Percentiles rank a stretch among this genome's conserved stretches.
phyloP scores from a whole-genome alignment of 2,113 vertebrate genomes.

The Meleagris gallopavo region DNA sequence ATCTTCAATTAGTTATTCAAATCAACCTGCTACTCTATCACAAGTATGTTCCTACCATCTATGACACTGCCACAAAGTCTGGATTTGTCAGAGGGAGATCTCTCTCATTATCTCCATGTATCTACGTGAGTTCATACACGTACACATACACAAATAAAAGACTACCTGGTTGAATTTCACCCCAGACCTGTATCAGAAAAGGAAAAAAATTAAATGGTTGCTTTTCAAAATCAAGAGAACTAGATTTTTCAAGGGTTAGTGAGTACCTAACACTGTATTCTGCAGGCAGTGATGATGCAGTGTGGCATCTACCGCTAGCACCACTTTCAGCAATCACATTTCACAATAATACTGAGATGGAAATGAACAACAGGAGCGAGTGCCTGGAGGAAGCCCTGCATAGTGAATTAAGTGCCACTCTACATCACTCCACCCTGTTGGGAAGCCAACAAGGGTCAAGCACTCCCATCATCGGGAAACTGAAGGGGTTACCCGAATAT shows the following conservation, averaged over 20 bases:
- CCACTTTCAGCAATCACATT: not conserved
- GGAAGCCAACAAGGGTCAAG: constrained; percentile 6
- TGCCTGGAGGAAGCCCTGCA: not conserved
- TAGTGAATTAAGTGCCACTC: constrained; percentile 16
- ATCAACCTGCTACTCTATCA: not conserved
- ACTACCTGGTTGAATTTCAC: not conserved
- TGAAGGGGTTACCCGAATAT: not conserved
- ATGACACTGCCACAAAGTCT: not conserved
- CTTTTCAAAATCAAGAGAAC: not conserved
- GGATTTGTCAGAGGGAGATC: not conserved
- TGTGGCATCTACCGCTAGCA: not conserved
- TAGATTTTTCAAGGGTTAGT: not conserved
- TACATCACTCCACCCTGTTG: not conserved
- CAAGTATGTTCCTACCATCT: not conserved
- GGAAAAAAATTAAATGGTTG: not conserved
- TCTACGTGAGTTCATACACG: not conserved
- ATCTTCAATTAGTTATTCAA: not conserved
- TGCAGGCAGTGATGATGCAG: not conserved
- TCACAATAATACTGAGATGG: not conserved
- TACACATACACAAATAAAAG: not conserved
- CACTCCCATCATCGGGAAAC: not conserved
- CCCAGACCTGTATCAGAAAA: not conserved
- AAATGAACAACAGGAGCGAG: not conserved
- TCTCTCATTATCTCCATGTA: not conserved
- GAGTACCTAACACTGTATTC: not conserved